phyloP scores from a whole-genome alignment of 1,140 invertebrate genomes.

The Spodoptera frugiperda region DNA sequence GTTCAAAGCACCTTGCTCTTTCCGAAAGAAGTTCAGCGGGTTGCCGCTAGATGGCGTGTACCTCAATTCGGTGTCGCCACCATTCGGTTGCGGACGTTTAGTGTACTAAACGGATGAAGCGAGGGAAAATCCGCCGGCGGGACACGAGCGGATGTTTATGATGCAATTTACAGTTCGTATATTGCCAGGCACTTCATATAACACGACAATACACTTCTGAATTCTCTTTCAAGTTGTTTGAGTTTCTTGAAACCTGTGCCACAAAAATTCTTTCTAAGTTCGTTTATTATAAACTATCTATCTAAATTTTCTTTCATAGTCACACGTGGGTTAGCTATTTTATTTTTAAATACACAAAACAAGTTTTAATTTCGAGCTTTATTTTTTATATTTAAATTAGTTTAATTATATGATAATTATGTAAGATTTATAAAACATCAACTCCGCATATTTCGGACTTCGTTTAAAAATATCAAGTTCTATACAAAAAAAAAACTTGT shows the following conservation, averaged over 20 bases:
- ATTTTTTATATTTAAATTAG: too few relatives aligned
- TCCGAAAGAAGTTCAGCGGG: slow-evolving; percentile 58
- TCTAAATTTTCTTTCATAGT: neutral
- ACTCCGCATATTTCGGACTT: too few relatives aligned
- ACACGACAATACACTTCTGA: slow-evolving; percentile 67
- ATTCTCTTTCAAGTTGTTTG: slow-evolving; percentile 60
- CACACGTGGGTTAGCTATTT: slow-evolving; percentile 5
- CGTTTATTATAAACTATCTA: slow-evolving; percentile 29
- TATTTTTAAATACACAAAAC: neutral
- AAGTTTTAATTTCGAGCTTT: too few relatives aligned
- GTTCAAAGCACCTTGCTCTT: neutral
- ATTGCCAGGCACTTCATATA: slow-evolving; percentile 72
- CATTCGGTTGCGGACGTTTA: slow-evolving; percentile 52
- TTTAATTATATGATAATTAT: too few relatives aligned
- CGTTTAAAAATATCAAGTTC: too few relatives aligned
- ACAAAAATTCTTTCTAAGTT: slow-evolving; percentile 27
- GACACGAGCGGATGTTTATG: slow-evolving; percentile 75
- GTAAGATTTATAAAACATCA: too few relatives aligned
- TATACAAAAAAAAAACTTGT: too few relatives aligned
- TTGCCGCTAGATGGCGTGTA: slow-evolving; percentile 70
- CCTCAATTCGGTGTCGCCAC: slow-evolving; percentile 49
- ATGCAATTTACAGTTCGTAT: slow-evolving; percentile 81
- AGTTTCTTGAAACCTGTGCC: slow-evolving; percentile 48
- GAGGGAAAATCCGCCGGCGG: slow-evolving; percentile 59
- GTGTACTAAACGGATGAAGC: slow-evolving; percentile 63